phyloP scores from a whole-genome alignment of 1,140 invertebrate species.

The Tetramorium simillimum region DNA sequence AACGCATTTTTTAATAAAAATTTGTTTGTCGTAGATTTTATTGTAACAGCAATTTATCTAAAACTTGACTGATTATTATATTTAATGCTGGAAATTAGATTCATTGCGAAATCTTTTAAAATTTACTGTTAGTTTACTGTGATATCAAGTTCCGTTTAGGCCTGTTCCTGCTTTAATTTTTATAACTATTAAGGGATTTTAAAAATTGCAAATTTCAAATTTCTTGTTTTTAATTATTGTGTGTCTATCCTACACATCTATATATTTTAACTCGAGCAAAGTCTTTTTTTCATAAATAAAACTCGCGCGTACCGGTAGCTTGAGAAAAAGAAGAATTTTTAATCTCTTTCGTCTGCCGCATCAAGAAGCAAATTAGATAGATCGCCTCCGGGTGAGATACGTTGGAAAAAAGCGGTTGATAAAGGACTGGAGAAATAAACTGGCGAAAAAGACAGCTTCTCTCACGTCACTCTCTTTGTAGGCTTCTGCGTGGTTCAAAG shows the following conservation, averaged over 20 bases:
- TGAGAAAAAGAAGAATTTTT: conserved; percentile 33
- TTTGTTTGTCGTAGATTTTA: not conserved
- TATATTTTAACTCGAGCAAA: not conserved
- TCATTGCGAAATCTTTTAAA: not conserved
- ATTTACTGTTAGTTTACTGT: not conserved
- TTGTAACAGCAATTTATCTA: not conserved
- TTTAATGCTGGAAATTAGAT: not conserved
- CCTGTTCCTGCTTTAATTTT: not conserved
- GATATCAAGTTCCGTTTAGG: not conserved
- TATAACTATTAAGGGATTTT: not conserved
- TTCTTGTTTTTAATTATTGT: not conserved
- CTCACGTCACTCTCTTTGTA: conserved; percentile 82
- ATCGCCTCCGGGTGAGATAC: conserved; percentile 32
- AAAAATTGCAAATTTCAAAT: not conserved
- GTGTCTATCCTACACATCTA: not conserved
- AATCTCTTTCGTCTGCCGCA: conserved; percentile 37
- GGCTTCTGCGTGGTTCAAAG: conserved; percentile 93
- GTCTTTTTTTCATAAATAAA: not conserved
- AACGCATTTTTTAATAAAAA: not conserved
- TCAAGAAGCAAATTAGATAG: conserved; percentile 44
- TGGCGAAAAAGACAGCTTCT: conserved; percentile 67
- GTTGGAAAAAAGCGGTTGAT: conserved; percentile 5
- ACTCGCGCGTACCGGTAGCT: not conserved
- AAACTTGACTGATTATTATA: not conserved
- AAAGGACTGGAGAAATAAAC: conserved; percentile 60